These are phyloP conservation scores for Struthio camelus DNA, from an alignment of 2,113 vertebrate genomes.

Conservation along the genomic window DNA sequence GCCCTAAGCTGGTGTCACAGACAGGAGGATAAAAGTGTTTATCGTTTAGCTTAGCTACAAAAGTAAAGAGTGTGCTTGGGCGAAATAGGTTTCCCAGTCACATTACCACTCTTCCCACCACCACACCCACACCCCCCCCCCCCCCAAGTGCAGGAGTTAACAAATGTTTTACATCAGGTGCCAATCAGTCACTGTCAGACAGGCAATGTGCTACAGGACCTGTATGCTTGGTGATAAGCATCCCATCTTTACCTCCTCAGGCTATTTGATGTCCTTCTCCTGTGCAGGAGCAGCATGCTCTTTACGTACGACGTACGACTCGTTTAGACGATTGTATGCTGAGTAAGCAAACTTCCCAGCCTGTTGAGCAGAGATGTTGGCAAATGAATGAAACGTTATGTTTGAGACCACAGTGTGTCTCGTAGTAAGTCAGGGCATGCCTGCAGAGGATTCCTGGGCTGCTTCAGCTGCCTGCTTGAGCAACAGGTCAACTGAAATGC, in stretches of 20 bases:
- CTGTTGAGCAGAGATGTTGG: background rate
- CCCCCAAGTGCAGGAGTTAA: background rate
- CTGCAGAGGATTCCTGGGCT: background rate
- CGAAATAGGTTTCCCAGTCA: background rate
- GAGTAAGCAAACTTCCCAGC: background rate
- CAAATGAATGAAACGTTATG: background rate
- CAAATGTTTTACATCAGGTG: background rate
- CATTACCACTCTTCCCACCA: too few species aligned
- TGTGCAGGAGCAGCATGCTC: background rate
- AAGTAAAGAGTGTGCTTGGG: background rate
- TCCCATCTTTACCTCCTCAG: accelerated
- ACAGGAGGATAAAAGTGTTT: too few species aligned
- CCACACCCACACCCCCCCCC: too few species aligned
- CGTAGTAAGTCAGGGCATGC: background rate
- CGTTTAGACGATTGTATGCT: background rate
- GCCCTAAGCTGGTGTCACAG: too few species aligned
- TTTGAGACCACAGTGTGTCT: background rate
- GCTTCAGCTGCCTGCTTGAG: background rate
- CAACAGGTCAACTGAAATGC: background rate
- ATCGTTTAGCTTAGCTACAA: too few species aligned
- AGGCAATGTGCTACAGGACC: background rate
- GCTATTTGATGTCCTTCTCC: background rate
- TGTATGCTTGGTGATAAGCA: too few species aligned
- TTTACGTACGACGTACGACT: background rate
- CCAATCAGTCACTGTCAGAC: background rate